Evolutionary conservation across 2,113 vertebrate genomes (phyloP), one percentile per base, ranked within the genome.

Genomic region (Pedetes capensis): DNA sequence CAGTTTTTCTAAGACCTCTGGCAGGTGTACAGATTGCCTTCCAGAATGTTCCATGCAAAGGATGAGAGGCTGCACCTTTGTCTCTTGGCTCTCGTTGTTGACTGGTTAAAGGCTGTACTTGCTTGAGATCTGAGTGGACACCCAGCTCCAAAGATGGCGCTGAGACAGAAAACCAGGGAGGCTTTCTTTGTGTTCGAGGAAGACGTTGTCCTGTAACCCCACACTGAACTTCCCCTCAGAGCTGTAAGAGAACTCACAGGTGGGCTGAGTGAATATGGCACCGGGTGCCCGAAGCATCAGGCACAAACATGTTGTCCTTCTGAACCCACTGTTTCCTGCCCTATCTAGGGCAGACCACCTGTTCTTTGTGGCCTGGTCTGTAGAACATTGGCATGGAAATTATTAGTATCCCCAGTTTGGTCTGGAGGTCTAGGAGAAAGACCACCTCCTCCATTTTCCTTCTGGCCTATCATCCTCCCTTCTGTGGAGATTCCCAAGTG

Each of bases 281-380:
- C 17, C 17, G 42, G 53, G 22, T 10, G 2, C 51, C 55, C 4
- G 27, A 63, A 44, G 10, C 39, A 23, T 25, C 2, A 1, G 47
- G 23, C 42, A 5, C 44, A 16, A 82, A 2, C 63, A 0, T 32
- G 9, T 13, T 55, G 13, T 49, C 9, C 53, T 34, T 76, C 55
- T 44, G 59, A 22, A 29, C 25, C 11, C 23, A 2, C 66, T 25
- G 4, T 8, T 76, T 16, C 55, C 51, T 22, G 9, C 18, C 13
- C 29, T n/a, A n/a, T n/a, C n/a, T n/a, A n/a, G n/a, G n/a, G 6
- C 1, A 23, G 2, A 1, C 6, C 64, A 11, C 8, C 18, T 32
- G 5, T 22, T 32, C 11, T 11, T 13, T 29, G 44, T n/a, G 17
- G 23, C 47, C 55, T 18, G n/a, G 25, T 25, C 14, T 61, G 47